Conservation (phyloP, 2,797 vertebrate genomes). For the Cynodonichthys magdalenae region DNA sequence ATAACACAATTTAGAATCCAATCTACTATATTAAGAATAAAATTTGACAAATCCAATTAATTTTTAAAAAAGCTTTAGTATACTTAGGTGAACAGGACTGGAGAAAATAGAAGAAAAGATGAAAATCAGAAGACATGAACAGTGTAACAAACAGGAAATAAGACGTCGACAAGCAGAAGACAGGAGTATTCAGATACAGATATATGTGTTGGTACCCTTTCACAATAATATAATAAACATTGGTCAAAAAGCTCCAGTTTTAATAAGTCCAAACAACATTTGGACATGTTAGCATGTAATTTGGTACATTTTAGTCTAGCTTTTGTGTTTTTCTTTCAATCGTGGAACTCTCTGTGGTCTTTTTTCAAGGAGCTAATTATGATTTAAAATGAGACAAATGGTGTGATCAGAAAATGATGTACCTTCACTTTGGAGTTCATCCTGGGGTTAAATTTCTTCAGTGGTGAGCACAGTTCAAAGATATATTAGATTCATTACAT, state of each 20-base stretch:
- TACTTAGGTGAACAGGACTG: no score
- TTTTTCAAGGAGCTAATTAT: not conserved
- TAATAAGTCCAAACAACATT: not conserved
- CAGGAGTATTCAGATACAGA: not conserved
- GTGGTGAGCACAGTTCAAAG: no score
- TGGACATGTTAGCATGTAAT: not conserved
- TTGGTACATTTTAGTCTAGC: not conserved
- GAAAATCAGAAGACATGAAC: no score
- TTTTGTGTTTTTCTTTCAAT: not conserved
- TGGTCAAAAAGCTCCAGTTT: not conserved
- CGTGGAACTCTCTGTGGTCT: not conserved
- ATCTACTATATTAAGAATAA: no score
- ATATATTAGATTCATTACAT: no score
- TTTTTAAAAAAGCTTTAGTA: no score
- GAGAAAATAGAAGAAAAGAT: no score
- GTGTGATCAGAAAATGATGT: not conserved
- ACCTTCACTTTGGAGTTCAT: not conserved
- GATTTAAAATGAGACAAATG: not conserved
- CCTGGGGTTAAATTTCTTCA: not conserved
- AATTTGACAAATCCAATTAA: no score
- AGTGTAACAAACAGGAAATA: no score
- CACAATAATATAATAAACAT: not conserved
- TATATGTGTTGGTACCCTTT: not conserved
- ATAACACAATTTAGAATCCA: no score
- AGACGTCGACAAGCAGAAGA: no score